Evolutionary conservation across 2,113 vertebrate genomes (phyloP).

Genomic region (Cairina moschata): DNA sequence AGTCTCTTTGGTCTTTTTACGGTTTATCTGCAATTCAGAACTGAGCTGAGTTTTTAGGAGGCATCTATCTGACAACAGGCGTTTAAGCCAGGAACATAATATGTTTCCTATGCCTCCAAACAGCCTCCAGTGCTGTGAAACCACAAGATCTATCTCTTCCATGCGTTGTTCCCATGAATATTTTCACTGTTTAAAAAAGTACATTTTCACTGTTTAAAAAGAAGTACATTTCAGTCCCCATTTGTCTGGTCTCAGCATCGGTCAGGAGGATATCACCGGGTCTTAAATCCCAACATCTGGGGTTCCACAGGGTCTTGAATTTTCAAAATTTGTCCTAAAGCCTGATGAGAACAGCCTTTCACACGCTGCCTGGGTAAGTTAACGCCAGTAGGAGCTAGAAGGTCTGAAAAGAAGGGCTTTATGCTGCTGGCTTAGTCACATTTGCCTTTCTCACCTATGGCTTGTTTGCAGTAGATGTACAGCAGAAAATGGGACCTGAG

Average conservation of each 20-base stretch:
- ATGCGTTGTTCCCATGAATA: rapidly evolving
- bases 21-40: neutral
- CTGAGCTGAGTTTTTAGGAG: neutral
- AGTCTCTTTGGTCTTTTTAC: neutral
- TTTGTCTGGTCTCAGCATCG: neutral
- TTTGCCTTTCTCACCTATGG: neutral
- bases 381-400: neutral
- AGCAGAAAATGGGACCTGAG: neutral
- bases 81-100: neutral
- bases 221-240: neutral
- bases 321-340: neutral
- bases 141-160: neutral
- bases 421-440: neutral
- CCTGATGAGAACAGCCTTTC: neutral
- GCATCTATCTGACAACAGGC: neutral
- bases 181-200: neutral
- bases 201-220: neutral
- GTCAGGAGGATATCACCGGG: neutral
- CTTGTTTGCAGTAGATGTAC: neutral
- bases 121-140: neutral
- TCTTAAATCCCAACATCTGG: neutral
- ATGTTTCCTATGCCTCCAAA: neutral
- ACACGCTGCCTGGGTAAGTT: neutral
- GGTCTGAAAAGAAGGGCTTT: neutral
- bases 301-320: neutral